phyloP scores from a whole-genome alignment of 2,888 invertebrate genomes.

The Flabesymbios commensalis region DNA sequence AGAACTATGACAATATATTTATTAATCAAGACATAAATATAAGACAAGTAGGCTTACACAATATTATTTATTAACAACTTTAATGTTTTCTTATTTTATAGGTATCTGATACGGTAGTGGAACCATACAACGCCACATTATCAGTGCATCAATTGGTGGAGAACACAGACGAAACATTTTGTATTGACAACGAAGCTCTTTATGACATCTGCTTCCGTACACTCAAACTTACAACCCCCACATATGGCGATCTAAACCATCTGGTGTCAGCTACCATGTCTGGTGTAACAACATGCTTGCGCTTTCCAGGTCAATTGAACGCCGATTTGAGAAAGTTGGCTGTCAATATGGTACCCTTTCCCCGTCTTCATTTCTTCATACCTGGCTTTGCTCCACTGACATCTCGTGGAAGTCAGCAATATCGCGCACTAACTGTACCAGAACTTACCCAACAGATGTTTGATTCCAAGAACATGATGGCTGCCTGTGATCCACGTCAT shows the following conservation, averaged over 20 bases:
- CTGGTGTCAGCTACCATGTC: slow-evolving; percentile 64
- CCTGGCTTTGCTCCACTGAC: slow-evolving; percentile 88
- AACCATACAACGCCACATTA: slow-evolving; percentile 84
- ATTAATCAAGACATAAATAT: background rate
- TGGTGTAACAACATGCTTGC: slow-evolving; percentile 64
- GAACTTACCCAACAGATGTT: slow-evolving; percentile 71
- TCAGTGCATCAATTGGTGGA: slow-evolving; percentile 68
- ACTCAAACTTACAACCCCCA: slow-evolving; percentile 63
- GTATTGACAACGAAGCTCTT: slow-evolving; percentile 66
- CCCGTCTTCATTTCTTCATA: slow-evolving; percentile 86
- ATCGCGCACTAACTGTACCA: slow-evolving; percentile 47
- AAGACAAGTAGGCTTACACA: background rate
- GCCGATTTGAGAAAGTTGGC: slow-evolving; percentile 71
- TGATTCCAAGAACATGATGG: slow-evolving; percentile 83
- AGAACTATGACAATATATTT: too few relatives aligned
- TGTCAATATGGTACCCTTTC: slow-evolving; percentile 82
- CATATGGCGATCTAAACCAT: slow-evolving; percentile 59
- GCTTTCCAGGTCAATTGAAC: slow-evolving; percentile 70
- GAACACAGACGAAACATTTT: slow-evolving; percentile 65
- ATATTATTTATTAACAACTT: background rate
- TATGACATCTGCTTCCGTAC: slow-evolving; percentile 68
- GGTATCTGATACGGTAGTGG: slow-evolving; percentile 74
- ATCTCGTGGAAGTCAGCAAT: slow-evolving; percentile 76
- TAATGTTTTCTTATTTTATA: slow-evolving; percentile 31
- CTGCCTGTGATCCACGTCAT: slow-evolving; percentile 50